phyloP scores from a whole-genome alignment of 2,797 vertebrate genomes.

The Labroides dimidiatus region DNA sequence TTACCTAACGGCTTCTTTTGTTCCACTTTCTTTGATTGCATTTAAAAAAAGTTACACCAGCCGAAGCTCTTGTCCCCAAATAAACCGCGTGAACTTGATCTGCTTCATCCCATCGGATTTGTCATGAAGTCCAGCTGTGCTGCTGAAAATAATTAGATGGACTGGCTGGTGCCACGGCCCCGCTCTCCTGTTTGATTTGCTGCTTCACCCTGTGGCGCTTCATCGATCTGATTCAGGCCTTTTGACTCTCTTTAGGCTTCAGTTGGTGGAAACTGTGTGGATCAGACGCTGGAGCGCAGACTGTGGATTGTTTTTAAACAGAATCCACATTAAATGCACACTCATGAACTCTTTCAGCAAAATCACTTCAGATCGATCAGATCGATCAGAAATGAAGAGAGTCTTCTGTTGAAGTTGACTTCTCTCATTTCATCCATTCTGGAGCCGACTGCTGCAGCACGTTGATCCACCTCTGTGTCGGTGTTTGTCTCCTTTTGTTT shows the following conservation, averaged over 20 bases:
- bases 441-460: conserved; percentile 21
- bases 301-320: neutral
- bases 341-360: neutral
- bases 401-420: neutral
- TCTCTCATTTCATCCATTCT: conserved; percentile 23
- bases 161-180: neutral
- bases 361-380: neutral
- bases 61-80: neutral
- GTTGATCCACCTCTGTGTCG: conserved; percentile 19
- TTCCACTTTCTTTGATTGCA: neutral
- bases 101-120: conserved; percentile 13
- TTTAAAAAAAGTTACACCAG: neutral
- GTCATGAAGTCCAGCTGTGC: conserved; percentile 6
- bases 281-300: neutral
- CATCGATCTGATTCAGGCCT: conserved; percentile 1
- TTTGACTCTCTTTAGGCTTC: neutral
- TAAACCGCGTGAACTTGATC: conserved; percentile 8
- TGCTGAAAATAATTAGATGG: neutral
- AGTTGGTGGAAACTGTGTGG: neutral
- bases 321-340: too few species aligned
- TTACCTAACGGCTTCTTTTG: neutral
- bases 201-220: neutral
- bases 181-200: neutral
- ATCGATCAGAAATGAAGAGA: neutral
- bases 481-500: conserved; percentile 21